phyloP scores from a whole-genome alignment of 2,113 vertebrate species.

The Aspidoscelis tigris region DNA sequence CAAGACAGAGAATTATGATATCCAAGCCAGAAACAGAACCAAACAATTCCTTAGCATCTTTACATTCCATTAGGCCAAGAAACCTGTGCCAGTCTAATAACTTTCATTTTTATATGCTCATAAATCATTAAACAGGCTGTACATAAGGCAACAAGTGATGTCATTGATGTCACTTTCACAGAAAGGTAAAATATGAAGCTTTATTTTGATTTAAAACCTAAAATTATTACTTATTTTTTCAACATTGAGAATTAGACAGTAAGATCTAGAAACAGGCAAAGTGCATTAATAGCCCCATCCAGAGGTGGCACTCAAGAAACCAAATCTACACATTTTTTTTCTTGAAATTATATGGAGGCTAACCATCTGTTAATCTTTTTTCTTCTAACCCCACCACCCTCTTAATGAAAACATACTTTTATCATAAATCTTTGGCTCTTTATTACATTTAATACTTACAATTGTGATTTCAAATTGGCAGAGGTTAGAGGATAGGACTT shows the following conservation, averaged over 20 bases:
- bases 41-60: not conserved
- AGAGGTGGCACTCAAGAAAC: not conserved
- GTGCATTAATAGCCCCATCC: not conserved
- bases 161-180: rapidly evolving
- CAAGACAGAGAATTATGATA: not conserved
- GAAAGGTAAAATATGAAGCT: not conserved
- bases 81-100: rapidly evolving
- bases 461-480: not conserved
- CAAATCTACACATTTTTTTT: not conserved
- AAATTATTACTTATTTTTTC: not conserved
- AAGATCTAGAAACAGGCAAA: rapidly evolving
- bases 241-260: not conserved
- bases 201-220: not conserved
- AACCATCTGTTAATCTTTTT: slow-evolving; percentile 48
- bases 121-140: rapidly evolving
- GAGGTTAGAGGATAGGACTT: not conserved
- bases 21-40: not conserved
- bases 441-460: not conserved
- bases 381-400: not conserved
- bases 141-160: rapidly evolving
- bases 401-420: slow-evolving; percentile 44
- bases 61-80: not conserved
- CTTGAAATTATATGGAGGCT: slow-evolving; percentile 20
- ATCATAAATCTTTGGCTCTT: slow-evolving; percentile 41
- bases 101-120: rapidly evolving